A percentile compares a stretch with the other conserved stretches of the same genome.
These are phyloP conservation scores for Emydocephalus ijimae DNA, from an alignment of 2,113 vertebrate genomes.

Conservation along the genomic window DNA sequence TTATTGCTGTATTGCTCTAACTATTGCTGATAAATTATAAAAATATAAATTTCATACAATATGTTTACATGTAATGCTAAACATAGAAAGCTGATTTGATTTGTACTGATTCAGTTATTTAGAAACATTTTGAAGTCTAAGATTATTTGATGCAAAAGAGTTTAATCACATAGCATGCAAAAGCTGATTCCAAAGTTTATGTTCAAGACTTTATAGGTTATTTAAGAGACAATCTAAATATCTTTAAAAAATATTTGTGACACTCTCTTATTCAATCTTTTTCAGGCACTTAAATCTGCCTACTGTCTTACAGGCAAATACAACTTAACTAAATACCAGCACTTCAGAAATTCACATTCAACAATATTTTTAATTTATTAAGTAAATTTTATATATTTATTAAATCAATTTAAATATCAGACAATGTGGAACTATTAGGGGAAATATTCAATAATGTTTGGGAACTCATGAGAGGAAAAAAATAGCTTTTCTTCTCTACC, in stretches of 20 bases:
- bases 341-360: neutral
- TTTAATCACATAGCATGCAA: neutral
- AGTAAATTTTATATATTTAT: too few species aligned
- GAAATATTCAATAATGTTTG: neutral
- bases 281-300: neutral
- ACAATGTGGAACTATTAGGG: neutral
- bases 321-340: neutral
- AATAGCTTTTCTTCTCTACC: neutral
- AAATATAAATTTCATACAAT: neutral
- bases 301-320: neutral
- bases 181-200: neutral
- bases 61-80: neutral
- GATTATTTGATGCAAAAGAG: neutral
- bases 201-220: neutral
- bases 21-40: neutral
- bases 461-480: neutral
- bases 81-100: neutral
- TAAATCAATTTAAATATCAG: neutral
- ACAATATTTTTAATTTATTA: too few species aligned
- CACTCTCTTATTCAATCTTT: neutral
- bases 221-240: neutral
- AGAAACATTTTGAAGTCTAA: neutral
- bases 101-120: neutral
- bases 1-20: neutral
- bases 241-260: neutral